Evolutionary conservation across 2,797 vertebrate species (phyloP).

Genomic region (Champsocephalus esox): DNA sequence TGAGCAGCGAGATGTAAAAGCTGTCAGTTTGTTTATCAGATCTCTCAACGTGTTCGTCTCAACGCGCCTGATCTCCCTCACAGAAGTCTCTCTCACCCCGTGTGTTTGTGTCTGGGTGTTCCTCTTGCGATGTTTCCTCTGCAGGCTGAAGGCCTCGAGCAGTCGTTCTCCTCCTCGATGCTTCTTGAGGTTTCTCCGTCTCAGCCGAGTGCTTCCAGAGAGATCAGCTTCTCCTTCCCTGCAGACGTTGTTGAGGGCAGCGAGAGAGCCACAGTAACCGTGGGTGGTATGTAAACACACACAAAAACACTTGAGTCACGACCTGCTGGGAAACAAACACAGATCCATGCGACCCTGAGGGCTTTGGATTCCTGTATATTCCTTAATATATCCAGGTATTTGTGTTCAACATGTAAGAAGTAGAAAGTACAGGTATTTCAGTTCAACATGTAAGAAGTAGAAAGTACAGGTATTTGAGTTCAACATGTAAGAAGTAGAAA

Average conservation of each 20-base stretch:
- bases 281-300: conserved; percentile 85
- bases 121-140: conserved; percentile 10
- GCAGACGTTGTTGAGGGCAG: conserved; percentile 87
- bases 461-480: too few species aligned
- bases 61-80: conserved; percentile 24
- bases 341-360: background rate
- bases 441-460: too few species aligned
- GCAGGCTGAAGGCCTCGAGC: conserved; percentile 90
- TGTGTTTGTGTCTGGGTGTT: conserved; percentile 30
- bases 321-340: background rate
- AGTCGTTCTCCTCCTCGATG: conserved; percentile 85
- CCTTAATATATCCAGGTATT: too few species aligned
- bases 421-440: too few species aligned
- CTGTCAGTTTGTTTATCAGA: conserved; percentile 3
- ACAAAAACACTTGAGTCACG: background rate
- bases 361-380: too few species aligned
- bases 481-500: too few species aligned
- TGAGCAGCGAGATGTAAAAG: background rate
- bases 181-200: conserved; percentile 83
- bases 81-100: conserved; percentile 27
- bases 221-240: conserved; percentile 87
- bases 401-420: too few species aligned
- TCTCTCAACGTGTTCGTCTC: conserved; percentile 9
- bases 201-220: conserved; percentile 46
- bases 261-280: conserved; percentile 83